A percentile compares a stretch with the other conserved stretches of the same genome.
Conservation (phyloP, 1,140 invertebrate species). For the Drusus annulatus region DNA sequence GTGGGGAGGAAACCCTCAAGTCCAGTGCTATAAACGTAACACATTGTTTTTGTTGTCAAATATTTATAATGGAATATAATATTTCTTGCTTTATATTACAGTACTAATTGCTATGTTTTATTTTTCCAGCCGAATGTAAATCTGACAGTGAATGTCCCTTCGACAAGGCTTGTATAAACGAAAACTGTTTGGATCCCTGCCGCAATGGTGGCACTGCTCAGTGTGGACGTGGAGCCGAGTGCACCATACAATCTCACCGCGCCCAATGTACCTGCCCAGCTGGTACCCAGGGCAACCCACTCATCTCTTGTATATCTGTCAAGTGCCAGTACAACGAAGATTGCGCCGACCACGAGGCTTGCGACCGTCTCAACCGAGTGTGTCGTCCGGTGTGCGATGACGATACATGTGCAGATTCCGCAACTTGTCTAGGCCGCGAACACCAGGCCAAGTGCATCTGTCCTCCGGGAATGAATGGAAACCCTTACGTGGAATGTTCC, state of each 20-base stretch:
- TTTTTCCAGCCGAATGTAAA: slow-evolving; percentile 84
- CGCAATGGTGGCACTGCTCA: slow-evolving; percentile 71
- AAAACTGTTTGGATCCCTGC: slow-evolving; percentile 87
- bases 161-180: slow-evolving; percentile 85
- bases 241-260: slow-evolving; percentile 80
- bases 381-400: slow-evolving; percentile 87
- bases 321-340: slow-evolving; percentile 92
- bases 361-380: slow-evolving; percentile 86
- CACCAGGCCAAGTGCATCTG: slow-evolving; percentile 88
- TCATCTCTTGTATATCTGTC: slow-evolving; percentile 84
- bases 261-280: slow-evolving; percentile 87
- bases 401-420: slow-evolving; percentile 82
- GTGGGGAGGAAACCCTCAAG: slow-evolving; percentile 89
- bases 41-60: background rate
- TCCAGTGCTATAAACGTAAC: slow-evolving; percentile 90
- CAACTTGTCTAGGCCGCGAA: slow-evolving; percentile 80
- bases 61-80: background rate
- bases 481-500: slow-evolving; percentile 84
- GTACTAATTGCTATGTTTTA: slow-evolving; percentile 43
- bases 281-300: slow-evolving; percentile 88
- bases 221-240: slow-evolving; percentile 87
- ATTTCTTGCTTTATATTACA: slow-evolving; percentile 7
- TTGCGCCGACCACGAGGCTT: slow-evolving; percentile 88
- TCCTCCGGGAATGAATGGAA: slow-evolving; percentile 80
- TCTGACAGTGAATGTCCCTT: slow-evolving; percentile 87